Evolutionary conservation across 2,113 vertebrate genomes (phyloP).

Genomic region (Colius striatus): DNA sequence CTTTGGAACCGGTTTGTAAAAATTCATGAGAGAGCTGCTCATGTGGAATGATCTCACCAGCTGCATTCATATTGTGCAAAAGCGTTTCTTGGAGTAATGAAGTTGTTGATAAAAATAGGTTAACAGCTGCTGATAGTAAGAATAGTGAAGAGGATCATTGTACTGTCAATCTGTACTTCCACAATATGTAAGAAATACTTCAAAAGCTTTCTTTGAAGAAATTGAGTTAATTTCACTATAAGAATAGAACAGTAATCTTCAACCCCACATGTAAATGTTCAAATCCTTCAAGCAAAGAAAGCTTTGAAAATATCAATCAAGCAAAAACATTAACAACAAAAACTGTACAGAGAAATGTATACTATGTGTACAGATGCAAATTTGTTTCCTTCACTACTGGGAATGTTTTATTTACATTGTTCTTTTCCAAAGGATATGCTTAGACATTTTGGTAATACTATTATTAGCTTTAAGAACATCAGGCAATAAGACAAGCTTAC

Average conservation of each 20-base stretch:
- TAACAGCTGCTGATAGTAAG: constrained; percentile 57
- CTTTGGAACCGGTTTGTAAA: neutral
- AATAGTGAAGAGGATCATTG: constrained; percentile 32
- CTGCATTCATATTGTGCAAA: constrained; percentile 16
- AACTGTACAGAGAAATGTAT: neutral
- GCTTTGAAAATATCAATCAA: constrained; percentile 13
- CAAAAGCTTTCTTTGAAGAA: constrained; percentile 45
- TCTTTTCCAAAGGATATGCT: neutral
- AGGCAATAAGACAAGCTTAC: neutral
- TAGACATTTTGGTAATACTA: neutral
- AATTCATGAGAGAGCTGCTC: neutral
- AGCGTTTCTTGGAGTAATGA: constrained; percentile 15
- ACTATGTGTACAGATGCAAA: neutral
- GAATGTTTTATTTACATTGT: neutral
- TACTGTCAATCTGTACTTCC: constrained; percentile 35
- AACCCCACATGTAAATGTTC: neutral
- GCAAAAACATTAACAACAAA: neutral
- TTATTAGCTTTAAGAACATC: neutral
- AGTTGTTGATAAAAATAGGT: constrained; percentile 63
- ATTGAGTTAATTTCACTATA: neutral
- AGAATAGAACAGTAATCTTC: constrained; percentile 19
- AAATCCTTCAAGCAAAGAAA: neutral
- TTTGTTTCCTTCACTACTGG: neutral
- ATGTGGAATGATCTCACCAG: constrained; percentile 25
- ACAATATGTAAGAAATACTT: neutral